Percentiles rank a stretch among this genome's conserved stretches.
Evolutionary conservation across 1,140 invertebrate species (phyloP).

Genomic region (Pygmarrhopalites habei): DNA sequence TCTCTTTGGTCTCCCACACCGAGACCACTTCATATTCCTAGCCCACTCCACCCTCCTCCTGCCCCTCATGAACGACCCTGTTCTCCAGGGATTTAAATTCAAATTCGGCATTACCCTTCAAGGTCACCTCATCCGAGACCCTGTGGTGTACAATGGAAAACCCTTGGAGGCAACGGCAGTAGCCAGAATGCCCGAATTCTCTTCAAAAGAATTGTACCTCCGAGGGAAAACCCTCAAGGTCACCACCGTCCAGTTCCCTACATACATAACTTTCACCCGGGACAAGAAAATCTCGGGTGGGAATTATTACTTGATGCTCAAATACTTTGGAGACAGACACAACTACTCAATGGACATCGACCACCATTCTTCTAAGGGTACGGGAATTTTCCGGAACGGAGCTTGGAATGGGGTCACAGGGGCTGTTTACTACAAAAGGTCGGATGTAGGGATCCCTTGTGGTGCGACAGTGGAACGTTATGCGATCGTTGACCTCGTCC

Average conservation of each 20-base stretch:
- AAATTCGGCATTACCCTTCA: background rate
- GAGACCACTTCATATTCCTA: conserved; percentile 50
- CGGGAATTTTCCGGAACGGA: conserved; percentile 17
- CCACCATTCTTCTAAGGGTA: conserved; percentile 13
- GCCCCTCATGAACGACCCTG: background rate
- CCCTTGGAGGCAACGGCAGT: background rate
- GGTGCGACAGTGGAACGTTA: conserved; percentile 13
- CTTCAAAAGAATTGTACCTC: background rate
- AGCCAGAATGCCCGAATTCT: background rate
- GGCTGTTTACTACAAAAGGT: conserved; percentile 18
- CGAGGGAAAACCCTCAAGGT: conserved; percentile 18
- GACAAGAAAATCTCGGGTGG: conserved; percentile 9
- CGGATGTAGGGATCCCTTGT: conserved; percentile 23
- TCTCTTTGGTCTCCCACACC: conserved; percentile 60
- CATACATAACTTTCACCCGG: conserved; percentile 20
- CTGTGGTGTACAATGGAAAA: background rate
- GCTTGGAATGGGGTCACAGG: conserved; percentile 20
- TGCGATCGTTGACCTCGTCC: conserved; percentile 25
- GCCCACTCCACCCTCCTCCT: background rate
- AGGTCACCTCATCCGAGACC: background rate
- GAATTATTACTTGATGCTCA: conserved; percentile 28
- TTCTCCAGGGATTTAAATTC: background rate
- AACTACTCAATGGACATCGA: conserved; percentile 26
- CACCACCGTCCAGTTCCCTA: conserved; percentile 14
- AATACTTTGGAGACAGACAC: conserved; percentile 2